A percentile compares a stretch with the other conserved stretches of the same genome.
phyloP scores from a whole-genome alignment of 2,888 invertebrate species.

The Coremacera marginata region DNA sequence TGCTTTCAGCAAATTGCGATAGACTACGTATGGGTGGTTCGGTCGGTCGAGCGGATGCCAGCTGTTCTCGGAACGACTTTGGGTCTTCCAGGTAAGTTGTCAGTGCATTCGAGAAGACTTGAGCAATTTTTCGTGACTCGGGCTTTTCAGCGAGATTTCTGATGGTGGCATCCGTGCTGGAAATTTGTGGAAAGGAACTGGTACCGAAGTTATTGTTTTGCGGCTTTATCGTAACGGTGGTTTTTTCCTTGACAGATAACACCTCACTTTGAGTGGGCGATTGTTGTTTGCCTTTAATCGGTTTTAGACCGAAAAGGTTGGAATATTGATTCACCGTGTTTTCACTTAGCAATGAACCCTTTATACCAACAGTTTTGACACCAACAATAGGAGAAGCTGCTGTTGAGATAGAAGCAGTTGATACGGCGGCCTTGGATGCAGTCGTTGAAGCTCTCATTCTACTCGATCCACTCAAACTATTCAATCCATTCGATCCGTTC shows the following conservation, averaged over 20 bases:
- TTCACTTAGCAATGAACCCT: conserved; percentile 76
- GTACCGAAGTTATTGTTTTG: conserved; percentile 32
- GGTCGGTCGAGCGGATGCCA: conserved; percentile 84
- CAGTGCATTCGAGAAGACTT: conserved; percentile 86
- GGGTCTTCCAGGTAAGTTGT: conserved; percentile 87
- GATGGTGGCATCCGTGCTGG: conserved; percentile 75
- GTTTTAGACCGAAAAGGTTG: conserved; percentile 61
- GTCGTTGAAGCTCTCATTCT: not conserved
- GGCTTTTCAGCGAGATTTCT: conserved; percentile 71
- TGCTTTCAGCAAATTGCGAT: conserved; percentile 45
- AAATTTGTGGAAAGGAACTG: conserved; percentile 62
- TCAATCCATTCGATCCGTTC: too few species aligned
- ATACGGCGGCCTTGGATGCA: not conserved
- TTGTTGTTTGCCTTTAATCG: conserved; percentile 44
- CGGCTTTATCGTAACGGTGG: conserved; percentile 32
- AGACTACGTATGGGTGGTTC: conserved; percentile 75
- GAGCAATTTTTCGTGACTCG: conserved; percentile 83
- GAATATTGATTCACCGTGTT: conserved; percentile 64
- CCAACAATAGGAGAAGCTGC: conserved; percentile 56
- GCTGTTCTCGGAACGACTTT: conserved; percentile 80
- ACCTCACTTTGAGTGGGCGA: conserved; percentile 71
- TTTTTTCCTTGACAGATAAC: conserved; percentile 48
- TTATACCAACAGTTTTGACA: conserved; percentile 70
- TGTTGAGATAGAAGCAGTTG: conserved; percentile 54
- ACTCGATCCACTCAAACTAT: not conserved